These are phyloP conservation scores for Hippocampus barbouri DNA, from an alignment of 2,113 vertebrate genomes.

Conservation along the genomic window DNA sequence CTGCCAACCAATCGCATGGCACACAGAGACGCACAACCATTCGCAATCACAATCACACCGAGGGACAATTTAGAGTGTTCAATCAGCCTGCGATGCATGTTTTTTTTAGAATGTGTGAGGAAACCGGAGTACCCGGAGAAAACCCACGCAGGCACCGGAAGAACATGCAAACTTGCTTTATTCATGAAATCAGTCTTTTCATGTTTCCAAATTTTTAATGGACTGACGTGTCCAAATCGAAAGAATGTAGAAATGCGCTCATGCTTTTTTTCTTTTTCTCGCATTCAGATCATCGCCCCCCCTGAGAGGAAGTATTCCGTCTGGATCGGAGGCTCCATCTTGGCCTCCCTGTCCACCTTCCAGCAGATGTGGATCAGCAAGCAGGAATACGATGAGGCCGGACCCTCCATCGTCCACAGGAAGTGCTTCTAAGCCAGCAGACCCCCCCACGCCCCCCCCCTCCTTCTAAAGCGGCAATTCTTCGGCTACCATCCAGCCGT, in stretches of 20 bases:
- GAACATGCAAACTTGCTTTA: too few species aligned
- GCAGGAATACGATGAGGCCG: constrained; percentile 90
- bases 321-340: constrained; percentile 97
- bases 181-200: too few species aligned
- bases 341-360: constrained; percentile 96
- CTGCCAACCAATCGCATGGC: too few species aligned
- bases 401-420: constrained; percentile 90
- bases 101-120: too few species aligned
- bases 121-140: too few species aligned
- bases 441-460: background rate
- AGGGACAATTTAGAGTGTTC: too few species aligned
- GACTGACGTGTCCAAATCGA: too few species aligned
- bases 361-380: constrained; percentile 98
- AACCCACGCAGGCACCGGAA: too few species aligned
- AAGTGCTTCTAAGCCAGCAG: constrained; percentile 84
- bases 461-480: constrained; percentile 49
- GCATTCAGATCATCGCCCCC: constrained; percentile 83
- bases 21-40: too few species aligned
- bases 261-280: background rate
- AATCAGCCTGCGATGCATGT: too few species aligned
- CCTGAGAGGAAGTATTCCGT: constrained; percentile 96
- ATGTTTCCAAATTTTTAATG: too few species aligned
- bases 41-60: too few species aligned
- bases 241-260: background rate
- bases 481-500: constrained; percentile 74